A percentile compares a stretch with the other conserved stretches of the same genome.
Conservation (phyloP, 2,888 invertebrate species). For the Andrena camellia region DNA sequence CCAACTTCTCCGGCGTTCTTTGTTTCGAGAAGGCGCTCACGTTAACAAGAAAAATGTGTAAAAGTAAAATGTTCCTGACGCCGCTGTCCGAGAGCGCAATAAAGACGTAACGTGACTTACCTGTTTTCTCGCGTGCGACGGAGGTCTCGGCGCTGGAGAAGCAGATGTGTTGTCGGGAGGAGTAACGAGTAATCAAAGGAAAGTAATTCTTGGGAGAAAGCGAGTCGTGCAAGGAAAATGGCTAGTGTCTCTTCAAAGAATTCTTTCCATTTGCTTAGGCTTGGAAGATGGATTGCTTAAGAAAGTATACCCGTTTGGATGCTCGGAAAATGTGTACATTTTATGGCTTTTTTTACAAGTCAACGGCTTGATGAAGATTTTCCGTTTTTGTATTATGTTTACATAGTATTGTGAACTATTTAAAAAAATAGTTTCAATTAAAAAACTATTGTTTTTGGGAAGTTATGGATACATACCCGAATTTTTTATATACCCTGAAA, state of each 20-base stretch:
- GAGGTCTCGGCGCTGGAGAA: background rate
- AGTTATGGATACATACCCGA: too few species aligned
- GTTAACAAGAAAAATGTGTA: slow-evolving; percentile 52
- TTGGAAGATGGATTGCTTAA: background rate
- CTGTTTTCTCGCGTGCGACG: slow-evolving; percentile 12
- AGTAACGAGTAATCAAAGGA: slow-evolving; percentile 33
- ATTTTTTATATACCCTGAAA: too few species aligned
- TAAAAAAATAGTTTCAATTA: too few species aligned
- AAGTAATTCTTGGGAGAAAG: slow-evolving; percentile 1
- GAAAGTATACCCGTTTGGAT: background rate
- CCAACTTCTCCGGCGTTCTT: slow-evolving; percentile 38
- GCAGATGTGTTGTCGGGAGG: background rate
- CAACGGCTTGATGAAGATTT: too few species aligned
- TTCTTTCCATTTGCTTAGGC: background rate
- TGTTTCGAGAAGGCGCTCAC: slow-evolving; percentile 6
- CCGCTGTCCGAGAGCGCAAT: slow-evolving; percentile 33
- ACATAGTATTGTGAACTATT: too few species aligned
- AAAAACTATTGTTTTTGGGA: too few species aligned
- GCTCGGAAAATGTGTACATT: too few species aligned
- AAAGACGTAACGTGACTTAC: slow-evolving; percentile 45
- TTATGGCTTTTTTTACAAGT: too few species aligned
- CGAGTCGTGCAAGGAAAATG: background rate
- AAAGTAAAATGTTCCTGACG: slow-evolving; percentile 32
- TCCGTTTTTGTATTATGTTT: too few species aligned
- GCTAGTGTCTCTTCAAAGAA: background rate